Base-by-base conservation (phyloP, 2,797 vertebrate species). In the Sebastes reedi region DNA sequence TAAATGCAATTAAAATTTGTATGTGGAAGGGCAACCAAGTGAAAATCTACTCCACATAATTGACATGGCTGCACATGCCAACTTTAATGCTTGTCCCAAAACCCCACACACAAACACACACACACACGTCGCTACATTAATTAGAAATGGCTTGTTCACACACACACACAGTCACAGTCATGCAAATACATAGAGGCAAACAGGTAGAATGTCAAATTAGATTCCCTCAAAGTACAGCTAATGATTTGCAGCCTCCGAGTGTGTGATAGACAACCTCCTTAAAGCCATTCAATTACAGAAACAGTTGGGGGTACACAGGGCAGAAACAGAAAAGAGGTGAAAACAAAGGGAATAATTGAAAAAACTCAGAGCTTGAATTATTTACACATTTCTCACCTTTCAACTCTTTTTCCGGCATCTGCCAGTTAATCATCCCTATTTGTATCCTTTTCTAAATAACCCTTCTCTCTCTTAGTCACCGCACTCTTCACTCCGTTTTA, bases 1-100 rank as follows among this genome's bases (percentile, higher is more conserved):
- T 90, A 90, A 94, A 94, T 56, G 92, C 91, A 95, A 94, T 94
- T 93, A 93, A 91, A 93, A 92, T 89, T 77, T 92, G 82, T 85
- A 88, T 87, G 90, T 93, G 90, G 91, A 90, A 91, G 86, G 86
- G 92, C 87, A 84, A 90, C 90, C 88, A 92, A 92, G 92, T 87
- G 87, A 91, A 89, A 93, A 91, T 87, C 84, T 88, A 81, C 87
- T 87, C 77, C 89, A 90, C 87, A 90, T 92, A 92, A 93, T 86
- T 90, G 91, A 91, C 74, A 71, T 80, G 72, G 86, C 80, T 86
- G 79, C 87, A 94, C 87, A 88, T 87, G 92, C 86, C 88, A 91
- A 92, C 81, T 80, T 89, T 81, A 92, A 93, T 92, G 79, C 82
- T 82, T 50, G 80, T 87, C 88, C 85, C 86, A 81, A 83, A 84